Evolutionary conservation across 2,888 invertebrate genomes (phyloP), one percentile per base, ranked within the genome.

Genomic region (Philaethria dido): DNA sequence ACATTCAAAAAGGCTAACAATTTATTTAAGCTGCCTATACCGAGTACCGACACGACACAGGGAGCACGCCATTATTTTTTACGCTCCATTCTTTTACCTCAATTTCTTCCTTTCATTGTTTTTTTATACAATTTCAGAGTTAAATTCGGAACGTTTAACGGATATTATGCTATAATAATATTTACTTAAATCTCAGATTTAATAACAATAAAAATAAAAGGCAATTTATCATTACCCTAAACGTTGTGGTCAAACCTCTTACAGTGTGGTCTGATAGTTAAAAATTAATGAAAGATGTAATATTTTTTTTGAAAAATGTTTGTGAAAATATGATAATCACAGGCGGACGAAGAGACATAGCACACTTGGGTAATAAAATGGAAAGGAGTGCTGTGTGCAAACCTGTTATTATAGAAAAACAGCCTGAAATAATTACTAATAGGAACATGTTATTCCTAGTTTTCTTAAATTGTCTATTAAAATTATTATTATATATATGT

Each of bases 1-100:
- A 84, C 87, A 88, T 88, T 88, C 87, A 86, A 89, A 88, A 86
- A 85, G 83, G 82, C 85, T 82, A 87, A 87, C 86, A 88, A 88
- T 89, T 89, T 89, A 88, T 89, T 86, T 84, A 81, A 79, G 79
- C 77, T 81, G 77, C 85, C 86, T 82, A 80, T 80, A 77, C 76
- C 77, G 75, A 80, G 69, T 77, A 74, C 76, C 77, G 76, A 79
- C 84, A 87, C 45, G 33, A 20, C 45, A 60, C 45, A 33, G 60
- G 29, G 60, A 20, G 86, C 77, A 81, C 79, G 78, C 85, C 83
- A 88, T 91, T 89, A 90, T 87, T 88, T 91, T 90, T 91, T 88
- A 89, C 83, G 83, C 73, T 71, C 78, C 81, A 80, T 85, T 82
- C 83, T 85, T 84, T 87, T 82, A 83, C 86, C 87, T 88, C 83